Conservation (phyloP, 37 sponge, comb jelly and placozoan species). For the Ephydatia muelleri region DNA sequence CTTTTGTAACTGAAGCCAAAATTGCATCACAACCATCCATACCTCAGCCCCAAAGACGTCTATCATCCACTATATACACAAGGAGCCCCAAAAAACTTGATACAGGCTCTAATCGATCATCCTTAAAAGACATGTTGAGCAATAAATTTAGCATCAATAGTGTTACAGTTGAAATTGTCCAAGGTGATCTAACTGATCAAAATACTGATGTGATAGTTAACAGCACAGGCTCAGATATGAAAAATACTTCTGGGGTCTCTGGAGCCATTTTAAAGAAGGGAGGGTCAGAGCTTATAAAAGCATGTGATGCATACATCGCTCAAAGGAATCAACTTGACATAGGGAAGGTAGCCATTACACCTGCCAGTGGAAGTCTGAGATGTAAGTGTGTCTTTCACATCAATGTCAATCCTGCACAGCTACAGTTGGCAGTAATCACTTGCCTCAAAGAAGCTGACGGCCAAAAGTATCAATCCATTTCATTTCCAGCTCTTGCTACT, state of each 20-base stretch:
- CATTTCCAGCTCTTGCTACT: conserved; percentile 68
- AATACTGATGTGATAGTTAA: conserved; percentile 55
- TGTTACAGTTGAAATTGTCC: conserved; percentile 27
- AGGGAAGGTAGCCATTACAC: conserved; percentile 43
- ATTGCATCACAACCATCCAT: not conserved
- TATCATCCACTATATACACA: not conserved
- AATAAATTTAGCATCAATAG: conserved; percentile 4
- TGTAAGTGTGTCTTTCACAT: conserved; percentile 57
- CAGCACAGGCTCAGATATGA: conserved; percentile 38
- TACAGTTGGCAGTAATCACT: conserved; percentile 15
- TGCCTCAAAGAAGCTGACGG: conserved; percentile 40
- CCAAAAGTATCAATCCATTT: conserved; percentile 28
- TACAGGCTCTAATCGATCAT: not conserved
- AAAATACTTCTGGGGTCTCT: conserved; percentile 42
- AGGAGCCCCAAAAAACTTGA: not conserved
- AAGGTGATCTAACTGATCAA: conserved; percentile 63
- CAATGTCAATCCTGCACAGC: not conserved
- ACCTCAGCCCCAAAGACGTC: not conserved
- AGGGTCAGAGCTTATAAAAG: conserved; percentile 38
- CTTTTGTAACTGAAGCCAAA: not conserved
- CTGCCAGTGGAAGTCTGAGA: conserved; percentile 48
- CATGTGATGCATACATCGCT: conserved; percentile 20
- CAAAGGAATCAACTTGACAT: not conserved
- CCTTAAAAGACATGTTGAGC: not conserved
- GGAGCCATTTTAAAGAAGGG: conserved; percentile 59